phyloP scores from a whole-genome alignment of 2,888 invertebrate species.

The Cheilosia variabilis region DNA sequence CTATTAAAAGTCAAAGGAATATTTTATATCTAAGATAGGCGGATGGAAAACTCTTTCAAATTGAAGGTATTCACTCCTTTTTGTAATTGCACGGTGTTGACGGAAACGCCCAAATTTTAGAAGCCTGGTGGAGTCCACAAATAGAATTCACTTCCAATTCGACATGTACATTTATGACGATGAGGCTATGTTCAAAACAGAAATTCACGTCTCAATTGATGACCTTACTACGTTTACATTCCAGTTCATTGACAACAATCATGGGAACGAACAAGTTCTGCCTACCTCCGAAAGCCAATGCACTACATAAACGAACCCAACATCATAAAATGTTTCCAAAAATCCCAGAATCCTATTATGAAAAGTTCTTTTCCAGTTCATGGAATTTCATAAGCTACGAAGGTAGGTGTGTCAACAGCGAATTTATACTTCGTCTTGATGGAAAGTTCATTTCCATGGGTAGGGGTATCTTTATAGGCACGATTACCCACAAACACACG shows the following conservation, averaged over 20 bases:
- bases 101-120: no score
- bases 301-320: not conserved
- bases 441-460: constrained; percentile 13
- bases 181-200: no score
- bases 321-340: constrained; percentile 17
- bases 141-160: no score
- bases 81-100: no score
- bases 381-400: constrained; percentile 3
- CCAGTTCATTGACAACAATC: not conserved
- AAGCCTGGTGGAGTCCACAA: no score
- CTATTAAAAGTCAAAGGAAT: no score
- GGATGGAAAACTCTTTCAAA: no score
- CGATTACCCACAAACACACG: not conserved
- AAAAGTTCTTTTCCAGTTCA: not conserved
- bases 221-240: not conserved
- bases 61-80: no score
- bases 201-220: no score
- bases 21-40: no score
- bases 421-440: not conserved
- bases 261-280: not conserved
- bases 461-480: not conserved
- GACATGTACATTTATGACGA: no score
- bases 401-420: constrained; percentile 4
- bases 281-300: not conserved
- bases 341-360: not conserved